Evolutionary conservation across 1,140 invertebrate species (phyloP), one percentile per base, ranked within the genome.

Genomic region (Drosophila yakuba): DNA sequence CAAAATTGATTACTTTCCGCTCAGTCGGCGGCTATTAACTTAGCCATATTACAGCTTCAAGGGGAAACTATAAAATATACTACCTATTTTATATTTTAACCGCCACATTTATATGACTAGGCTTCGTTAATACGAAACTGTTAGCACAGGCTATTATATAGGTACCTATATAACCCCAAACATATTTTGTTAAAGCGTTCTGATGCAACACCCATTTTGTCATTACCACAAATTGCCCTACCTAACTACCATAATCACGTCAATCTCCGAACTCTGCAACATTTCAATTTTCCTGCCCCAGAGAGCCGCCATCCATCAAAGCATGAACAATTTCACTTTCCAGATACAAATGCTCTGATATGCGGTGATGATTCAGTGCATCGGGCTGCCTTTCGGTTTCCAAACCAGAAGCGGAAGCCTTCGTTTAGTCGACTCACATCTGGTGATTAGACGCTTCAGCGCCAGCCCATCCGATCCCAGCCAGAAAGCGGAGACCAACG

Each of bases 371-470:
- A 61, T 57, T 69, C 45, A 41, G 63, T 77, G 63, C 74, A 75
- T 58, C 55, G 73, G 54, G 20, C 35, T 41, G 62, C 59, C 79
- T 79, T 84, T 84, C 69, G 45, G 76, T 84, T 76, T 83, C 61
- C 36, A 80, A 80, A 85, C 63, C 63, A 84, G 72, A 80, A 52
- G 74, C 81, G 77, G 77, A 85, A 80, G 76, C 47, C 57, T 23
- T 10, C 61, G 64, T 52, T 76, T 84, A 83, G 74, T 45, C 58
- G 48, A 56, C 64, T 32, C 51, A 69, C 36, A 71, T 72, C 44
- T 72, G 52, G 44, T 68, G 68, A 72, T 72, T 72, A 72, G 68
- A 72, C 68, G 68, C 68, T 72, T 71, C 68, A 72, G 68, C 68
- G 68, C 68, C 68, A 71, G 28, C 36, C 43, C 50, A 68, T 36